Base-by-base conservation (phyloP, 1,140 invertebrate species). In the Meloidogyne chitwoodi region DNA sequence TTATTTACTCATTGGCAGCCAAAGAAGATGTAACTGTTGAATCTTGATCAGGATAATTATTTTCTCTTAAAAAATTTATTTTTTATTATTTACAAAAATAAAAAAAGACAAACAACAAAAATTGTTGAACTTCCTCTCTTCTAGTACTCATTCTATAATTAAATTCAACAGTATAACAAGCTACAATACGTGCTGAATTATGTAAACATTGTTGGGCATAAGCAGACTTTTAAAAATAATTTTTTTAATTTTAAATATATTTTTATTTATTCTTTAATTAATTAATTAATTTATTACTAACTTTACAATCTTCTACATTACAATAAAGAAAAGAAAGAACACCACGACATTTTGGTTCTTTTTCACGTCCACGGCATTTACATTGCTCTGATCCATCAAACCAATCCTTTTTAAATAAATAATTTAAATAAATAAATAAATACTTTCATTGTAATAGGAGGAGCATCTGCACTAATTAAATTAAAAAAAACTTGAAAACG, bases 181-280 rank as follows among this genome's bases (percentile, higher is more conserved):
- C 84, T 14, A 82, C 84, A 8, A 86, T 86, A 16, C 74, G 75
- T 6, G 84, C 84, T 3, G 84, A 85, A 64, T 85, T 85, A 68
- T 85, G 84, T n/a, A 85, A 81, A 72, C 84, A 85, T 61, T 87
- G 85, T 38, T 87, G 84, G 14, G 84, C 84, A 81, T 85, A 85
- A n/a, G 85, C 85, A 44, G 81, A 84, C 67, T 85, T 80, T 66
- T 70, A 81, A 31, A 77, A n/a, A n/a, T n/a, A n/a, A n/a, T n/a
- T n/a, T n/a, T n/a, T n/a, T n/a, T n/a, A n/a, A n/a, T n/a, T n/a
- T n/a, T n/a, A n/a, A n/a, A n/a, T n/a, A n/a, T n/a, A n/a, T n/a
- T n/a, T n/a, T n/a, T n/a, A n/a, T n/a, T n/a, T n/a, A n/a, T n/a
- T n/a, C n/a, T n/a, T n/a, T n/a, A n/a, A n/a, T n/a, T n/a, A n/a